Conservation (phyloP, 2,113 vertebrate genomes). For the Laticauda laticaudata region DNA sequence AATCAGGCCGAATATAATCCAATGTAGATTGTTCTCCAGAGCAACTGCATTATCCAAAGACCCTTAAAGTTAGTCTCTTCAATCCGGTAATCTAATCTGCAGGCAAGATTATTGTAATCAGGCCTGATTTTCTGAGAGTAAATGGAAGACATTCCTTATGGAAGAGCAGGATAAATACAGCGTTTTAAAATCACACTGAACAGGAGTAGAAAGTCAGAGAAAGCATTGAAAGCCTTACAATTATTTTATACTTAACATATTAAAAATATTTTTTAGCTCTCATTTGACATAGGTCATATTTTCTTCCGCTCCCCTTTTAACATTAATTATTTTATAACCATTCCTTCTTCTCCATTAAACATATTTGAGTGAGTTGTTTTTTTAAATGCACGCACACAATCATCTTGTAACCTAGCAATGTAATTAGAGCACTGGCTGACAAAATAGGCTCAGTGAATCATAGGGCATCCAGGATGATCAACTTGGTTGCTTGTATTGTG, state of each 20-base stretch:
- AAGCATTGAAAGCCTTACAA: background rate
- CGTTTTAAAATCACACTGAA: background rate
- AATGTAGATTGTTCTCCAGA: background rate
- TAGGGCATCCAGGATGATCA: slow-evolving; percentile 46
- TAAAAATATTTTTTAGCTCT: background rate
- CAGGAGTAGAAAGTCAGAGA: background rate
- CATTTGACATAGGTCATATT: background rate
- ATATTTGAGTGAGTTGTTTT: slow-evolving; percentile 50
- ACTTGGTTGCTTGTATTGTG: slow-evolving; percentile 38
- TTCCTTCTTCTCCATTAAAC: slow-evolving; percentile 21
- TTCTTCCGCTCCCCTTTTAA: background rate
- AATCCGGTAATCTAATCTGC: background rate
- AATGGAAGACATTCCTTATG: background rate
- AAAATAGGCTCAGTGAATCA: slow-evolving; percentile 59
- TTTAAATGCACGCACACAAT: slow-evolving; percentile 39
- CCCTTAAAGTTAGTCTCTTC: background rate
- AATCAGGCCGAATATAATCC: background rate
- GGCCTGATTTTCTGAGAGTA: background rate
- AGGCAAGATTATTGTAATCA: background rate
- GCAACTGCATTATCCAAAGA: background rate
- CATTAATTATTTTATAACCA: background rate
- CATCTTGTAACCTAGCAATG: slow-evolving; percentile 58
- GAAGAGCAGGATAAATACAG: background rate
- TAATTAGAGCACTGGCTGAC: slow-evolving; percentile 57
- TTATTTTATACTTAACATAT: background rate